Evolutionary conservation across 2,888 invertebrate genomes (phyloP), one percentile per base, ranked within the genome.

Genomic region (Sylvicola cinctus): DNA sequence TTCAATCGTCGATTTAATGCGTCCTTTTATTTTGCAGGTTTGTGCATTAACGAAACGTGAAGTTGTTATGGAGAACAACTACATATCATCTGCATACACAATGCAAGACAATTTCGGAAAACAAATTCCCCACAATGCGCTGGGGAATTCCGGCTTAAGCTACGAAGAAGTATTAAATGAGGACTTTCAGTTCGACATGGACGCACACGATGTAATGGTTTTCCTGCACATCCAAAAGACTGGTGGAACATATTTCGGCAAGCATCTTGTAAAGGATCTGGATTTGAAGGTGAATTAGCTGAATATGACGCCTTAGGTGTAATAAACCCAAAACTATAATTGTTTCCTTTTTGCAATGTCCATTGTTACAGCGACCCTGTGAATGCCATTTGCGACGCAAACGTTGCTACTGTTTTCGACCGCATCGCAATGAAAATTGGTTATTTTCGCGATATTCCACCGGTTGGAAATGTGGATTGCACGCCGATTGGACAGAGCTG

Each of bases 201-300:
- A 81, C 53, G 83, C 81, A 10, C 81, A 85, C 50, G 96, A 98
- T 63, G 96, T 98, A 36, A 81, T 98, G 69, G 95, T 98, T 74
- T 98, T 69, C 63, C 50, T 98, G 44, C 96, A 98, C 58, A 95
- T 98, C 57, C 98, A 98, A 61, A 98, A 98, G 64, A 98, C 96
- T 34, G 96, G 96, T 36, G 98, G 98, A 17, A 96, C 96, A 28
- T 77, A 88, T 6, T 96, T 98, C 55, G 98, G 96, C 35, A 78
- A 83, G 52, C 93, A 95, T 62, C 68, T 98, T 45, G 95, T 96
- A 37, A 79, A 83, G 61, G 88, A 96, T 63, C 67, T 96, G 50
- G 88, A 91, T 60, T 62, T 70, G 36, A 70, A 70, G 65, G 70
- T 69, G 42, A 44, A 31, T 12, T 5, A 31, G 31, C 12, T 29